Base-by-base conservation (phyloP, 2,113 vertebrate species). In the Cyanistes caeruleus region DNA sequence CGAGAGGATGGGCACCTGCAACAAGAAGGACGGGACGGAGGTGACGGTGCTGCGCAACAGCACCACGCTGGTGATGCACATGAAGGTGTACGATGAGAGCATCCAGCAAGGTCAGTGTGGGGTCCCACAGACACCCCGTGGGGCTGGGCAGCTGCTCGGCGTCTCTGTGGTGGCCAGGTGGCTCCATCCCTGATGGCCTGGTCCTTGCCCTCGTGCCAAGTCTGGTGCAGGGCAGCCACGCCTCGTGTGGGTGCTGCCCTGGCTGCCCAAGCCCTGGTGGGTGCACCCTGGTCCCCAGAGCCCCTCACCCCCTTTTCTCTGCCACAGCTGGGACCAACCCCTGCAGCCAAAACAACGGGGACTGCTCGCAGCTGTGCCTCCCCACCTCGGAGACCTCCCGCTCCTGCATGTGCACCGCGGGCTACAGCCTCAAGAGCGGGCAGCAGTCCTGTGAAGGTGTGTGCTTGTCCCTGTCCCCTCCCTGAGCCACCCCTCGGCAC, bases 31-130 rank as follows among this genome's bases (percentile, higher is more conserved):
- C 0, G 99, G 99, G 24, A 97, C 97, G 0, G 98, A 98, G 69
- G 98, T 98, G 46, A 97, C 97, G 10, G 98, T 99, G 74, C 95
- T 99, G 82, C 97, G 99, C 51, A 99, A 99, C 95, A 98, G 99
- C 97, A 99, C 99, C 16, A 99, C 99, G 0, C 93, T 99, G n/a
- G 99, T 99, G 96, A 99, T 99, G 99, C 99, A 99, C 97, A 99
- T 99, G 99, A 99, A 99, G 96, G 99, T 99, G 77, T 99, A 99
- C 7, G 98, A 99, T 1, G 99, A 99, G 97, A 98, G 97, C 72
- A 97, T 99, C 63, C 99, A 99, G 98, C 95, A 98, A 87, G 98
- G 99, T 99, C 59, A 65, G 94, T 17, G 3, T 1, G 2, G 37
- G 39, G 2, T 8, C 37, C 30, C 2, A 8, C 52, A 39, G 18